Percentiles rank a stretch among this genome's conserved stretches.
Conservation (phyloP, 1,140 invertebrate species). For the Parasteatoda tepidariorum region DNA sequence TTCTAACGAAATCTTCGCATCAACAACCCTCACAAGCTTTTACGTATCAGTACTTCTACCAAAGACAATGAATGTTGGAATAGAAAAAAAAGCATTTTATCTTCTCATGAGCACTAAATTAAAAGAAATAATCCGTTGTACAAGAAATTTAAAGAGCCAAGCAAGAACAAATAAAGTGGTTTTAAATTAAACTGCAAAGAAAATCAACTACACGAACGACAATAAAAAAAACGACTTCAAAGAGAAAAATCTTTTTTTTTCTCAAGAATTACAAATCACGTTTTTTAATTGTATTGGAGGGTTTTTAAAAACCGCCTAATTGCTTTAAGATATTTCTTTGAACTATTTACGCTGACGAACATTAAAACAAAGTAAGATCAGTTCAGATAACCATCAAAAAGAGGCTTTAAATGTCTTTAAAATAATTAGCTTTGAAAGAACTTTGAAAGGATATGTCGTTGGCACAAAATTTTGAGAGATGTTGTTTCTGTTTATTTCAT, state of each 20-base stretch:
- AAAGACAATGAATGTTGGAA: too few relatives aligned
- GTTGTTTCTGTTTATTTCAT: too few relatives aligned
- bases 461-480: too few relatives aligned
- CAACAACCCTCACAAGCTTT: too few relatives aligned
- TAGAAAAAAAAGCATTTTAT: too few relatives aligned
- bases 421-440: slow-evolving; percentile 7
- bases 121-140: neutral
- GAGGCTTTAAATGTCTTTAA: neutral
- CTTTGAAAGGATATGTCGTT: neutral
- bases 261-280: neutral
- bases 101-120: neutral
- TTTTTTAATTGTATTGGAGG: neutral
- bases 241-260: neutral
- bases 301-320: neutral
- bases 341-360: neutral
- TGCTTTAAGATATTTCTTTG: neutral
- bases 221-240: slow-evolving; percentile 13
- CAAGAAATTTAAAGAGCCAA: neutral
- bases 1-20: too few relatives aligned
- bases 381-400: neutral
- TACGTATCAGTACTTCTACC: too few relatives aligned
- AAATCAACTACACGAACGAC: neutral
- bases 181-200: slow-evolving; percentile 18
- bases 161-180: slow-evolving; percentile 1
- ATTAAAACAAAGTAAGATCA: neutral